These are phyloP conservation scores for Macropis europaea DNA, from an alignment of 2,888 invertebrate genomes.

Conservation along the genomic window DNA sequence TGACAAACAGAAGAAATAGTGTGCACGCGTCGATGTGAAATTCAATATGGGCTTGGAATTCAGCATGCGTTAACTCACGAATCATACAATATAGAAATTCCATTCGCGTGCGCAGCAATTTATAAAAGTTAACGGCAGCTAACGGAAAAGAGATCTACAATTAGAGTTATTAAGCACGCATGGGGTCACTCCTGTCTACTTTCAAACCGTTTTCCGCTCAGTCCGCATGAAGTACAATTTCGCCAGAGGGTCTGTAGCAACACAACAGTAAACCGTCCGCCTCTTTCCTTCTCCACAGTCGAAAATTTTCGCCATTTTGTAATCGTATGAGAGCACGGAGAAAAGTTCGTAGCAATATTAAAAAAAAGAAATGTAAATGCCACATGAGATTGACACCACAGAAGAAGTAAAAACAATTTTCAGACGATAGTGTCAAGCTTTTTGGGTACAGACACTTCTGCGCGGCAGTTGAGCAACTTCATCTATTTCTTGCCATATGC, in stretches of 20 bases:
- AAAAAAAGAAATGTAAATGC: neutral
- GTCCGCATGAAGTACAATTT: slow-evolving; percentile 6
- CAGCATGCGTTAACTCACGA: neutral
- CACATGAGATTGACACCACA: neutral
- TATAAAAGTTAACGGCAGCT: slow-evolving; percentile 49
- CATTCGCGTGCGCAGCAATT: slow-evolving; percentile 10
- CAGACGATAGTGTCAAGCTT: neutral
- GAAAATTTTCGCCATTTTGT: slow-evolving; percentile 22
- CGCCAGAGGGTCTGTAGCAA: slow-evolving; percentile 1
- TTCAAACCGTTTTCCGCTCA: neutral
- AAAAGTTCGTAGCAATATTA: neutral
- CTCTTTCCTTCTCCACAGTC: slow-evolving; percentile 1
- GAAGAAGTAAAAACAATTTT: neutral
- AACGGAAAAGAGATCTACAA: slow-evolving; percentile 55
- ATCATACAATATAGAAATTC: neutral
- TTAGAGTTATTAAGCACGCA: slow-evolving; percentile 64
- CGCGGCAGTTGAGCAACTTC: too few species aligned
- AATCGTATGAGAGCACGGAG: neutral
- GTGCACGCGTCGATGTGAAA: neutral
- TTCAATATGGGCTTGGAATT: neutral
- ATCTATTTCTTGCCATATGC: too few species aligned
- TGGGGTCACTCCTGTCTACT: slow-evolving; percentile 42
- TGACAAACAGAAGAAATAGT: too few species aligned
- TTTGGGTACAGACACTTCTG: too few species aligned
- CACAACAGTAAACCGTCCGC: neutral